These are phyloP conservation scores for Saturnia japonica DNA, from an alignment of 2,888 invertebrate genomes.

Conservation along the genomic window DNA sequence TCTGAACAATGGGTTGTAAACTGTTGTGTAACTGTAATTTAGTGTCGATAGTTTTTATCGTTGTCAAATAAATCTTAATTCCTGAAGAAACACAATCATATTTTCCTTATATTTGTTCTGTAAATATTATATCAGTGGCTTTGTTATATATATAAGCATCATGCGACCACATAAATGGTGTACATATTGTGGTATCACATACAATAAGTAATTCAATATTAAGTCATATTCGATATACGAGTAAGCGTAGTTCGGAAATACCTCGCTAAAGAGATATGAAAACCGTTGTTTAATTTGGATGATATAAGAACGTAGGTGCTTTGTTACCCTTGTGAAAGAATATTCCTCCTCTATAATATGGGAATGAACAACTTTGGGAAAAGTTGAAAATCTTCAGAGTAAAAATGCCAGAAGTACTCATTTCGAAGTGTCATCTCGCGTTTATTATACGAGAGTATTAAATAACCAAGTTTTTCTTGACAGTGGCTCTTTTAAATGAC, in stretches of 20 bases:
- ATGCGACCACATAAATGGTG: background rate
- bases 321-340: conserved; percentile 25
- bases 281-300: conserved; percentile 28
- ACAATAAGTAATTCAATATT: conserved; percentile 27
- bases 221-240: conserved; percentile 23
- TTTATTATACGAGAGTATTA: background rate
- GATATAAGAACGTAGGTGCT: conserved; percentile 24
- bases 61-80: background rate
- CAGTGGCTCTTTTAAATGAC: background rate
- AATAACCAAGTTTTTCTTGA: background rate
- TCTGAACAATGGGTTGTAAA: background rate
- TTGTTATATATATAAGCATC: background rate
- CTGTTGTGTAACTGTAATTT: background rate
- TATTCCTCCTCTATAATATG: conserved; percentile 23
- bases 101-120: background rate
- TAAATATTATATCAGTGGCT: background rate
- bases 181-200: conserved; percentile 10
- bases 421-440: background rate
- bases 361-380: conserved; percentile 17
- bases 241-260: conserved; percentile 25
- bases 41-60: background rate
- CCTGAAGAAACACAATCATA: background rate
- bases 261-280: conserved; percentile 25
- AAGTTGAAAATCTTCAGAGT: conserved; percentile 11
- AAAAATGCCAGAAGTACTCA: conserved; percentile 10